A percentile compares a stretch with the other conserved stretches of the same genome.
Conservation (phyloP, 2,113 vertebrate genomes). For the Nannobrachium achirus region DNA sequence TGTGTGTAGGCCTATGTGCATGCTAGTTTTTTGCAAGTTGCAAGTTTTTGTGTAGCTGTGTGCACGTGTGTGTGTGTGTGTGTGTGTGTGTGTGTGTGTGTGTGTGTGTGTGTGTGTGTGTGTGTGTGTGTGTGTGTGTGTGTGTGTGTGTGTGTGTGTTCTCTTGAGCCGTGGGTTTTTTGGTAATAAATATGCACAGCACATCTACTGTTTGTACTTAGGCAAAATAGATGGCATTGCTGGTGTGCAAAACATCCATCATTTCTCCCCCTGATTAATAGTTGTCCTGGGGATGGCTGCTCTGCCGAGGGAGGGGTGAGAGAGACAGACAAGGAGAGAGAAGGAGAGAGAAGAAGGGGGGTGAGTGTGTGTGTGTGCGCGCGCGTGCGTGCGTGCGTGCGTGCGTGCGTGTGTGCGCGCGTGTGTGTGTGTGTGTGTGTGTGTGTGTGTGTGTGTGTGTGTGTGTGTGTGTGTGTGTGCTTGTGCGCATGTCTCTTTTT, state of each 20-base stretch:
- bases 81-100: conserved; percentile 16
- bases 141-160: conserved; percentile 49
- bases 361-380: not conserved
- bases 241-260: conserved; percentile 81
- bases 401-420: too few relatives aligned
- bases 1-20: too few relatives aligned
- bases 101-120: conserved; percentile 18
- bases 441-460: too few relatives aligned
- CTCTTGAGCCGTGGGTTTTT: conserved; percentile 44
- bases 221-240: conserved; percentile 78
- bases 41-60: not conserved
- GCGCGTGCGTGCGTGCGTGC: too few relatives aligned
- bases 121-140: conserved; percentile 9
- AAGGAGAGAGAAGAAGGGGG: conserved; percentile 12
- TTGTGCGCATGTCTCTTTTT: too few relatives aligned
- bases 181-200: conserved; percentile 72
- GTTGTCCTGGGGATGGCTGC: conserved; percentile 78
- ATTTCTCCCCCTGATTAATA: conserved; percentile 82
- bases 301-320: conserved; percentile 49
- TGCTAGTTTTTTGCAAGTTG: too few relatives aligned
- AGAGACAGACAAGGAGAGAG: conserved; percentile 19
- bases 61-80: conserved; percentile 28
- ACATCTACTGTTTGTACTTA: conserved; percentile 74
- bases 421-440: too few relatives aligned
- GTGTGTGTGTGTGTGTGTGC: too few relatives aligned